These are phyloP conservation scores for Cremastobaeus sp. DNA, from an alignment of 2,888 invertebrate genomes.

Conservation along the genomic window DNA sequence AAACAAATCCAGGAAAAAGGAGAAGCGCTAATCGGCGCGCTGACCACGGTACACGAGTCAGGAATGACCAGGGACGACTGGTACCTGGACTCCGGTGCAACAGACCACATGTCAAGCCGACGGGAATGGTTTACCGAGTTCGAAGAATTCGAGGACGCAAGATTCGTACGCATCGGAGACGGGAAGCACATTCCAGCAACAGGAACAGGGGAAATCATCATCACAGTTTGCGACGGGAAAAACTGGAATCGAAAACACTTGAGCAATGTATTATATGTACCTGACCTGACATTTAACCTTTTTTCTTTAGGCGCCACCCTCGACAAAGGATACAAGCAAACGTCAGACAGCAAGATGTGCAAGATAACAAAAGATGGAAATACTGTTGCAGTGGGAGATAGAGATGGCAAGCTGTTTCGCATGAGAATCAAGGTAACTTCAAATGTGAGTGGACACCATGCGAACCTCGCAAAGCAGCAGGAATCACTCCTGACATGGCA, in stretches of 20 bases:
- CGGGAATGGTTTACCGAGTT: conserved; percentile 56
- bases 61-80: conserved; percentile 1
- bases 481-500: conserved; percentile 32
- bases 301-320: conserved; percentile 28
- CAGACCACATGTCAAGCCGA: conserved; percentile 61
- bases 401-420: background rate
- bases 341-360: conserved; percentile 7
- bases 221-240: conserved; percentile 46
- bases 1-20: background rate
- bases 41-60: background rate
- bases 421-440: conserved; percentile 20
- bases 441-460: background rate
- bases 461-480: background rate
- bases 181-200: conserved; percentile 43
- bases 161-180: conserved; percentile 43
- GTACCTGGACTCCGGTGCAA: conserved; percentile 63
- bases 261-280: conserved; percentile 9
- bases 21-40: background rate
- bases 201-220: conserved; percentile 56
- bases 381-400: conserved; percentile 26
- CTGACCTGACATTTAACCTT: conserved; percentile 12
- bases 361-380: conserved; percentile 3
- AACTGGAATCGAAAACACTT: conserved; percentile 2
- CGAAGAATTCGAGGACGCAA: conserved; percentile 22
- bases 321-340: conserved; percentile 12